Percentiles rank a stretch among this genome's conserved stretches.
Evolutionary conservation across 2,797 vertebrate genomes (phyloP).

Genomic region (Sebastes hubbsi): DNA sequence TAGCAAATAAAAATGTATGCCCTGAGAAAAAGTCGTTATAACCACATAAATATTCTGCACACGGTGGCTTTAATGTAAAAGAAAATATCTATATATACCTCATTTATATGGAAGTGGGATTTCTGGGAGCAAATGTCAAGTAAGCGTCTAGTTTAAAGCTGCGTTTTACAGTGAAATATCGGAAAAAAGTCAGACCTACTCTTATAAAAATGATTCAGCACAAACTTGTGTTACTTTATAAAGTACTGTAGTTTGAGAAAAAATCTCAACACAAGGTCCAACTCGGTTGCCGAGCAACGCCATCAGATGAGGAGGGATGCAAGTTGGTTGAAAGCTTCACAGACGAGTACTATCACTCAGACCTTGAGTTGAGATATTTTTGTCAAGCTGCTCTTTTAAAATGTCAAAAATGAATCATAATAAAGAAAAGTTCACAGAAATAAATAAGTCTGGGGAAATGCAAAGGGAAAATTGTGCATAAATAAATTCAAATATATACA

Average conservation of each 20-base stretch:
- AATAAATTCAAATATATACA: no score
- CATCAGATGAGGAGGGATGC: neutral
- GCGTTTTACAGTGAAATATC: no score
- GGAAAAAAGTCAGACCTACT: no score
- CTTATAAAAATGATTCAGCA: no score
- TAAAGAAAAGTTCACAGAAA: no score
- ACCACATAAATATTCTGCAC: no score
- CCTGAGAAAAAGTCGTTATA: no score
- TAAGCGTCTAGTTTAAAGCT: no score
- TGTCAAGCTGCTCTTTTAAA: neutral
- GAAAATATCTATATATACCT: neutral
- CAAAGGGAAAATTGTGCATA: no score
- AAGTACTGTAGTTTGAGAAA: neutral
- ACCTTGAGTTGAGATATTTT: neutral
- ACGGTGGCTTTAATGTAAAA: neutral
- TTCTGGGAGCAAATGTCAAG: no score
- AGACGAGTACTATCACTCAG: neutral
- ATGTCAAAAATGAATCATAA: neutral
- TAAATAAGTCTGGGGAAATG: rapidly evolving
- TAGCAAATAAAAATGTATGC: no score
- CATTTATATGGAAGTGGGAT: neutral
- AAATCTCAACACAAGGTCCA: neutral
- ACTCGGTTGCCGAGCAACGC: neutral
- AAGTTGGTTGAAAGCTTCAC: neutral
- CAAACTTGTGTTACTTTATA: no score